Percentiles rank a stretch among this genome's conserved stretches.
These are phyloP conservation scores for Brachyhypopomus gauderio DNA, from an alignment of 2,113 vertebrate genomes.

Conservation along the genomic window DNA sequence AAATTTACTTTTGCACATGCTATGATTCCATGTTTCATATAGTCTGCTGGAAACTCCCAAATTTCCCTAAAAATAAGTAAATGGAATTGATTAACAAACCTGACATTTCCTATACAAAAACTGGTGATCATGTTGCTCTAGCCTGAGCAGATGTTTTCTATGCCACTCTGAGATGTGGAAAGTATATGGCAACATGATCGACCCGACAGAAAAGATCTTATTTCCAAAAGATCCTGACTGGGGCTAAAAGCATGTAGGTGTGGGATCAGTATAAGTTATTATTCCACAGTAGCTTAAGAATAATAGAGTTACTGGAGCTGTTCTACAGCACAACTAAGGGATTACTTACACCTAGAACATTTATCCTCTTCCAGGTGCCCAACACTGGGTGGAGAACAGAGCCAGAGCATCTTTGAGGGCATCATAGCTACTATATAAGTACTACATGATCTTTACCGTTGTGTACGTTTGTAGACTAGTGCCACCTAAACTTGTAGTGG, in stretches of 20 bases:
- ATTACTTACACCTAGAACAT: neutral
- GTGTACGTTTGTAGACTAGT: constrained; percentile 36
- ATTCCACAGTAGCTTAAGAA: constrained; percentile 7
- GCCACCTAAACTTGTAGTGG: constrained; percentile 23
- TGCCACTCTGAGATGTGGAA: neutral
- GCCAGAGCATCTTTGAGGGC: constrained; percentile 19
- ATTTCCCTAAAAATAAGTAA: too few species aligned
- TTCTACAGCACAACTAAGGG: neutral
- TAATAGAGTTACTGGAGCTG: neutral
- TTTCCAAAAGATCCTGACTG: constrained; percentile 14
- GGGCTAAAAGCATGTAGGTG: neutral
- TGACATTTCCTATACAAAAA: too few species aligned
- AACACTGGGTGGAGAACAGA: neutral
- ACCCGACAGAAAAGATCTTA: neutral
- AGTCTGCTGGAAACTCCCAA: too few species aligned
- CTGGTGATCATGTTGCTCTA: neutral
- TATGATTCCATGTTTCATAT: too few species aligned
- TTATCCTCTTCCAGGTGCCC: neutral
- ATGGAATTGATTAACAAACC: too few species aligned
- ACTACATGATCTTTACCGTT: constrained; percentile 39
- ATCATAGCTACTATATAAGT: constrained; percentile 28
- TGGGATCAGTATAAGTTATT: neutral
- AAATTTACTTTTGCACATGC: too few species aligned
- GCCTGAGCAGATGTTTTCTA: neutral
- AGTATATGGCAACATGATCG: neutral